A percentile compares a stretch with the other conserved stretches of the same genome.
Conservation (phyloP, 1,140 invertebrate species). For the Polypedilum vanderplanki region DNA sequence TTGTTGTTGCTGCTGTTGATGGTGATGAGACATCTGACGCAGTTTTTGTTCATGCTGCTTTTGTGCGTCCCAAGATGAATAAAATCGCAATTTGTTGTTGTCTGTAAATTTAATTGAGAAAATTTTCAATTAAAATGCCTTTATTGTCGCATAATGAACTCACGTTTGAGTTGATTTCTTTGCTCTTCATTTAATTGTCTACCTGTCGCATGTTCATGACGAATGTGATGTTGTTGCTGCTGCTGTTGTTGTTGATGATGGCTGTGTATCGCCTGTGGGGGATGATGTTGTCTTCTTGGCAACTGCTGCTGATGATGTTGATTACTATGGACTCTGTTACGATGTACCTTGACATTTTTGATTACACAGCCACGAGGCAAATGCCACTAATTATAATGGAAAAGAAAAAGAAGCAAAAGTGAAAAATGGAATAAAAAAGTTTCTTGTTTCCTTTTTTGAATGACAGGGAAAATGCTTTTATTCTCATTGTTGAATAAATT, state of each 20-base stretch:
- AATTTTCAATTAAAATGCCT: neutral
- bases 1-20: neutral
- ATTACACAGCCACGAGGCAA: slow-evolving; percentile 23
- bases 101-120: neutral
- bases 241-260: neutral
- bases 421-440: neutral
- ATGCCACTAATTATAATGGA: neutral
- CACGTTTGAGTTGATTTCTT: neutral
- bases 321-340: neutral
- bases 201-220: neutral
- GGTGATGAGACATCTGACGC: neutral
- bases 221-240: neutral
- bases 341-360: slow-evolving; percentile 24
- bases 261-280: neutral
- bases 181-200: slow-evolving; percentile 11
- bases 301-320: neutral
- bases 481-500: too few species aligned
- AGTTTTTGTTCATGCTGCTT: neutral
- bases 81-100: neutral
- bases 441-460: neutral
- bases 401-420: neutral
- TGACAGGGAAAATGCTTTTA: too few species aligned
- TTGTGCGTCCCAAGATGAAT: neutral
- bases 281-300: neutral
- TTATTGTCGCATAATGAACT: neutral